Conservation (phyloP, 2,888 invertebrate species). For the Cerceris ruficornis region DNA sequence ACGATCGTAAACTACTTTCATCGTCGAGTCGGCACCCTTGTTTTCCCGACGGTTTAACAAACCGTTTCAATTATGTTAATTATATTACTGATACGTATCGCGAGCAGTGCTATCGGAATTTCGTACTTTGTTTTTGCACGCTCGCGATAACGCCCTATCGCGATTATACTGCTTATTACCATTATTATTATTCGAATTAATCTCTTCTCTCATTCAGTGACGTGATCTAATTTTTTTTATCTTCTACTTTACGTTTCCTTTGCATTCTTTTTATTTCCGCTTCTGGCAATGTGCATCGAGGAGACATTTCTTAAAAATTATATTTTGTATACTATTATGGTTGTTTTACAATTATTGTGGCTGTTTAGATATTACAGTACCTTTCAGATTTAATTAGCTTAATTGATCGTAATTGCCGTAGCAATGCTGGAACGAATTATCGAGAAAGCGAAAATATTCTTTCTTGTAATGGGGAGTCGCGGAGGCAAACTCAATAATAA, state of each 20-base stretch:
- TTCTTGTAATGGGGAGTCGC: not conserved
- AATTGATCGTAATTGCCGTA: constrained; percentile 2
- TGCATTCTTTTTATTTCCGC: no score
- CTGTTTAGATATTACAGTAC: not conserved
- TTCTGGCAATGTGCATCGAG: no score
- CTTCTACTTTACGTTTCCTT: no score
- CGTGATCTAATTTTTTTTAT: no score
- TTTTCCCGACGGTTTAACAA: not conserved
- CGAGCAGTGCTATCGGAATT: not conserved
- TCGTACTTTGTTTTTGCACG: constrained; percentile 1
- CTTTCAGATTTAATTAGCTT: constrained; percentile 15
- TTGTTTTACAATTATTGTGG: no score
- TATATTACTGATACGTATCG: not conserved
- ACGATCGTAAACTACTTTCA: not conserved
- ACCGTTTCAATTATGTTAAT: constrained; percentile 3
- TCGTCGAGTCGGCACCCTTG: not conserved
- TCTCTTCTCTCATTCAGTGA: no score
- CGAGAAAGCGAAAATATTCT: constrained; percentile 2
- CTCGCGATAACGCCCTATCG: not conserved
- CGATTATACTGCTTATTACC: not conserved
- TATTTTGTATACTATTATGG: no score
- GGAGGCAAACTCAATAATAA: not conserved
- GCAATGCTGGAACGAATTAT: not conserved
- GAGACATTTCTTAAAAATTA: no score
- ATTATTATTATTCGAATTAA: not conserved